phyloP scores from a whole-genome alignment of 2,113 vertebrate species.

The Apus apus region DNA sequence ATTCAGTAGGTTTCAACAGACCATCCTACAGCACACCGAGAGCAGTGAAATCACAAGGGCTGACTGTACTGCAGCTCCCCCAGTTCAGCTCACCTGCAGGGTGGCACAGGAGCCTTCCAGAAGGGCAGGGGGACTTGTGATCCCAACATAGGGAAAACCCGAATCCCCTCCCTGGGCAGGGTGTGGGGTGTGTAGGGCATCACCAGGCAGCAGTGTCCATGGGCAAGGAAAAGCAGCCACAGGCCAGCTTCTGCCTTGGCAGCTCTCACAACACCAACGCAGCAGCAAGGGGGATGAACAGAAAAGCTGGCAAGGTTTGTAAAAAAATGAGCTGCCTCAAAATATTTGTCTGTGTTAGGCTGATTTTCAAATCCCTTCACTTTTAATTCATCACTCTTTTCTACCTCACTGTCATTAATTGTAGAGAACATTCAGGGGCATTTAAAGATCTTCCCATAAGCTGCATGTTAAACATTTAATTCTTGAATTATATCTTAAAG shows the following conservation, averaged over 20 bases:
- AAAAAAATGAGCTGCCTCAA: not conserved
- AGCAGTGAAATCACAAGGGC: not conserved
- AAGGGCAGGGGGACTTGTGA: not conserved
- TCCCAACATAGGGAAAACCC: fast-evolving
- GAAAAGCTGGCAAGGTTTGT: not conserved
- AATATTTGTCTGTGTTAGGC: not conserved
- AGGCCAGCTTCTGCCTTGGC: not conserved
- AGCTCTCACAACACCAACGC: not conserved
- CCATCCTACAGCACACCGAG: not conserved
- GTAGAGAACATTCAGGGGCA: not conserved
- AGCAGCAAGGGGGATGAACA: not conserved
- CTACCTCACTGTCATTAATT: fast-evolving
- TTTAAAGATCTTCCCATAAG: slow-evolving; percentile 16
- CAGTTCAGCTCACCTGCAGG: not conserved
- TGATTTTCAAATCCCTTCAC: not conserved
- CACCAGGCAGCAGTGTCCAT: fast-evolving
- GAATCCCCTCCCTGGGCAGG: not conserved
- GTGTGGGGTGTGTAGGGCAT: fast-evolving
- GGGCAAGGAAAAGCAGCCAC: not conserved
- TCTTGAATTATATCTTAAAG: slow-evolving; percentile 19
- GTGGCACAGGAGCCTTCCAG: not conserved
- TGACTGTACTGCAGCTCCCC: not conserved
- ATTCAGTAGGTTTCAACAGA: not conserved
- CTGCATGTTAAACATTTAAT: not conserved
- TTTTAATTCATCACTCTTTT: not conserved